These are phyloP conservation scores for Eucriotettix oculatus DNA, from an alignment of 2,888 invertebrate genomes.

Conservation along the genomic window DNA sequence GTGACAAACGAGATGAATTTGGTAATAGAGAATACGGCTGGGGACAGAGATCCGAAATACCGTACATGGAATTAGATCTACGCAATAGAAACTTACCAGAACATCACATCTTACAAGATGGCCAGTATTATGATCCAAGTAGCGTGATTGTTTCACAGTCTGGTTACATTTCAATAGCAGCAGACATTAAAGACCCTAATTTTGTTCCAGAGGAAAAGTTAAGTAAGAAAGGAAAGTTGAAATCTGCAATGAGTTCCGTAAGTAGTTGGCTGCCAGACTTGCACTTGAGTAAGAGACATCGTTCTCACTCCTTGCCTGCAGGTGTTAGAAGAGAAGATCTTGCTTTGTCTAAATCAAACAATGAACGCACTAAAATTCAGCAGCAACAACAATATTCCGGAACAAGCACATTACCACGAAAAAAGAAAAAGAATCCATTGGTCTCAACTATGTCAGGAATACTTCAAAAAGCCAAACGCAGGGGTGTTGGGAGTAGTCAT, in stretches of 20 bases:
- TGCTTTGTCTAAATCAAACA: constrained; percentile 17
- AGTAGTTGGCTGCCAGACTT: constrained; percentile 68
- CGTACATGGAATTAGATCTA: constrained; percentile 28
- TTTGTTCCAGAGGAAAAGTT: constrained; percentile 39
- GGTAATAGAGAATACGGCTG: constrained; percentile 8
- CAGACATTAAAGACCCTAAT: constrained; percentile 41
- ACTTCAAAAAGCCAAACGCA: constrained; percentile 66
- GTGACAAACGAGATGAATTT: constrained; percentile 3
- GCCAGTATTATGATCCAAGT: constrained; percentile 32
- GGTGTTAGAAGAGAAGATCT: constrained; percentile 41
- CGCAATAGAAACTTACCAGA: constrained; percentile 35
- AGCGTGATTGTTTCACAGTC: constrained; percentile 59
- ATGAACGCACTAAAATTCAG: not conserved
- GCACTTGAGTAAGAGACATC: constrained; percentile 56
- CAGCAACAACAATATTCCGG: constrained; percentile 5
- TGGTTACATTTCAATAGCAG: constrained; percentile 57
- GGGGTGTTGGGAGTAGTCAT: constrained; percentile 14
- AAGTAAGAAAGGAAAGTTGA: constrained; percentile 49
- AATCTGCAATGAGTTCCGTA: constrained; percentile 65
- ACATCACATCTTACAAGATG: constrained; percentile 16
- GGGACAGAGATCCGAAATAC: constrained; percentile 25
- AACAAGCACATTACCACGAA: constrained; percentile 21
- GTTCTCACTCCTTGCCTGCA: constrained; percentile 68
- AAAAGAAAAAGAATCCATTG: constrained; percentile 64
- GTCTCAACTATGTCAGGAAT: constrained; percentile 74